These are phyloP conservation scores for Bimastos eiseni DNA, from an alignment of 2,888 invertebrate genomes.

Conservation along the genomic window DNA sequence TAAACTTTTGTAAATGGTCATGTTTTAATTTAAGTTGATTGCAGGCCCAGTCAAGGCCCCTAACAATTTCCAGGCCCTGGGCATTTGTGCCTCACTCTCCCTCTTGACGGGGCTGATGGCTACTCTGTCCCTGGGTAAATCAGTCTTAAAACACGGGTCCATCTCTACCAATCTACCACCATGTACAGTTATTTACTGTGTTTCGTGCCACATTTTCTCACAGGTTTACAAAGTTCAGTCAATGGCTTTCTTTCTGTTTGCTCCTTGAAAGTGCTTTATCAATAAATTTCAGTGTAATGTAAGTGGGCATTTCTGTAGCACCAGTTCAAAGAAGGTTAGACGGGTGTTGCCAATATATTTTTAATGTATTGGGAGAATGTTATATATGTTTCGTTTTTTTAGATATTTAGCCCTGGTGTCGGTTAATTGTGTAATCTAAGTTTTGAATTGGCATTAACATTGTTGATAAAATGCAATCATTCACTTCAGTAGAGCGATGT, in stretches of 20 bases:
- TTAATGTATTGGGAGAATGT: neutral
- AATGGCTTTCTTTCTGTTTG: neutral
- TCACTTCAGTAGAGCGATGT: neutral
- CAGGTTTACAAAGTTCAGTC: neutral
- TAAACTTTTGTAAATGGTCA: no score
- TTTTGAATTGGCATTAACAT: no score
- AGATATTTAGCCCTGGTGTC: neutral
- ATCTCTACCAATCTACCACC: no score
- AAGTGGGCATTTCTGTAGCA: neutral
- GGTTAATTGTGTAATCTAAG: neutral
- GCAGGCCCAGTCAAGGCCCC: no score
- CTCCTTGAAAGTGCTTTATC: neutral
- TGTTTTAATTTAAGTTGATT: no score
- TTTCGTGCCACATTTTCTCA: neutral
- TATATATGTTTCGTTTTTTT: neutral
- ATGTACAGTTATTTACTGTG: neutral
- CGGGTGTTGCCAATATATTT: neutral
- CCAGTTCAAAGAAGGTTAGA: neutral
- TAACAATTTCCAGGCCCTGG: no score
- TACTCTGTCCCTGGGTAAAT: no score
- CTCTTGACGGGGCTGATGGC: no score
- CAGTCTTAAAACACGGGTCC: no score
- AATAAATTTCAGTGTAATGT: constrained; percentile 13
- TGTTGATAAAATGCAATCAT: neutral
- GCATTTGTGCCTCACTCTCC: no score